Conservation (phyloP, 2,113 vertebrate species). For the Anguilla japonica region DNA sequence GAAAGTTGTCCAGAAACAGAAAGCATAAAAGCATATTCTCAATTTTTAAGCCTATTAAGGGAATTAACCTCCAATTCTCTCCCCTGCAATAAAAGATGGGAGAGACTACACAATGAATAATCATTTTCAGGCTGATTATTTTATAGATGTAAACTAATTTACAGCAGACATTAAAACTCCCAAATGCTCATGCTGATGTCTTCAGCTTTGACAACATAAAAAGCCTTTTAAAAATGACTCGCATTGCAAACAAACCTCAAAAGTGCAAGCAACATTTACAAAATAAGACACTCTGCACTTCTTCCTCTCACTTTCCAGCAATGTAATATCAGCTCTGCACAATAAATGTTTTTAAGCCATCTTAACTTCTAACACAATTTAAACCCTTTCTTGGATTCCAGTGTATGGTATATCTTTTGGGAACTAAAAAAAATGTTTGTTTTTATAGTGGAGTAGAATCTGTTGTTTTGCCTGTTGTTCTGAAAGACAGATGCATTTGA, state of each 20-base stretch:
- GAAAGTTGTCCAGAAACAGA: background rate
- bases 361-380: background rate
- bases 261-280: background rate
- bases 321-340: background rate
- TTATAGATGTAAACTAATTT: background rate
- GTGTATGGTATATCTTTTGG: background rate
- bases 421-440: background rate
- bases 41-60: background rate
- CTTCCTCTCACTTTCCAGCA: background rate
- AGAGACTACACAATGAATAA: background rate
- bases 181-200: background rate
- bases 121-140: background rate
- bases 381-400: background rate
- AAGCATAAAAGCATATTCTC: background rate
- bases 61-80: background rate
- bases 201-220: background rate
- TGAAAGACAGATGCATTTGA: background rate
- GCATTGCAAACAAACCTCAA: background rate
- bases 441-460: background rate
- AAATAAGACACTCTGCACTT: background rate
- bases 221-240: background rate
- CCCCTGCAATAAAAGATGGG: background rate
- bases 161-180: background rate
- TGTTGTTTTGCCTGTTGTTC: background rate
- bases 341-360: background rate